Conservation (phyloP, 2,797 vertebrate species). For the Propithecus perrieri region DNA sequence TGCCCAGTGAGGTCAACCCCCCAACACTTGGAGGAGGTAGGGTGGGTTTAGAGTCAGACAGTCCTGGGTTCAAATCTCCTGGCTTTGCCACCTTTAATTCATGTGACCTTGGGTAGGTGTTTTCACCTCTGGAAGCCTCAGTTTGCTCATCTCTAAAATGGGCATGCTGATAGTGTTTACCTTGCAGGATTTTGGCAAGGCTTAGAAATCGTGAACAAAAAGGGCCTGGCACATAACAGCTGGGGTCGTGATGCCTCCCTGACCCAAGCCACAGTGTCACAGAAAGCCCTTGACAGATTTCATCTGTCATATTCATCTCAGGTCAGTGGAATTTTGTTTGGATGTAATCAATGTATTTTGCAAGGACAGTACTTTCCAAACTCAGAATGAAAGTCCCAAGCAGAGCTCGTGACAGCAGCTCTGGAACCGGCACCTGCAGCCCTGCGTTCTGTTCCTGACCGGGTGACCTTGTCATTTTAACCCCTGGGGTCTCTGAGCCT, state of each 20-base stretch:
- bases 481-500: neutral
- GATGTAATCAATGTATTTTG: fast-evolving
- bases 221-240: fast-evolving
- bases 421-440: fast-evolving
- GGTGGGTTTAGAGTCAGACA: neutral
- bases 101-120: neutral
- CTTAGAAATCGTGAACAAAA: neutral
- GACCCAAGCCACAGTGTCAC: neutral
- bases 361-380: neutral
- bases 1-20: too few relatives aligned
- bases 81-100: neutral
- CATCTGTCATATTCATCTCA: neutral
- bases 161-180: neutral
- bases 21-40: neutral
- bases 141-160: neutral
- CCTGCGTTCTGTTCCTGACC: neutral
- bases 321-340: neutral
- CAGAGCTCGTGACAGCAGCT: neutral
- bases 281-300: neutral
- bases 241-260: neutral
- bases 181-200: neutral
- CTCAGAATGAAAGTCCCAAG: neutral
- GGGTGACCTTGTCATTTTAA: fast-evolving
- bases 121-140: neutral
- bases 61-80: neutral